Evolutionary conservation across 2,888 invertebrate genomes (phyloP).

Genomic region (Gasteruption jaculator): DNA sequence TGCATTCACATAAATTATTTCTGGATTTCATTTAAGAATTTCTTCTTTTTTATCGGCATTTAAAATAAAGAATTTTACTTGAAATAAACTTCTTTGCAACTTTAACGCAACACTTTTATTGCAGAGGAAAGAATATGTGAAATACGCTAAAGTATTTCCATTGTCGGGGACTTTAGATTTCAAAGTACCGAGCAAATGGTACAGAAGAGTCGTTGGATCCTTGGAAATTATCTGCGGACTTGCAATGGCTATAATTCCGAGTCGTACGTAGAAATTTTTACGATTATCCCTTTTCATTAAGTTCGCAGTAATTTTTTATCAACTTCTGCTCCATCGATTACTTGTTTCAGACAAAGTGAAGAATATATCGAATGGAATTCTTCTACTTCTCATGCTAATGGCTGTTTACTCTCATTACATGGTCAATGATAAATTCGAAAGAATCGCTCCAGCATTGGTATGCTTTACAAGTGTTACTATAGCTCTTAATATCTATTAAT

Average conservation of each 20-base stretch:
- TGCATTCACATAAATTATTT: too few relatives aligned
- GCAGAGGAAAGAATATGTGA: constrained; percentile 91
- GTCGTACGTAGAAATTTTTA: constrained; percentile 61
- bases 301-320: not conserved
- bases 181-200: constrained; percentile 90
- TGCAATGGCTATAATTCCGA: constrained; percentile 77
- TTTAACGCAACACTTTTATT: constrained; percentile 43
- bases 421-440: constrained; percentile 88
- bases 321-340: not conserved
- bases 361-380: constrained; percentile 80
- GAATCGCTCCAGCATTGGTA: constrained; percentile 84
- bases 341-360: constrained; percentile 78
- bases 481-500: too few relatives aligned
- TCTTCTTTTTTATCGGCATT: too few relatives aligned
- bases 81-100: constrained; percentile 9
- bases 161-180: constrained; percentile 74
- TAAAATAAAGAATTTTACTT: not conserved
- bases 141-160: constrained; percentile 93
- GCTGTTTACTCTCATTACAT: constrained; percentile 91
- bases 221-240: constrained; percentile 81
- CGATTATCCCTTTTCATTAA: constrained; percentile 1
- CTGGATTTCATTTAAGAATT: too few relatives aligned
- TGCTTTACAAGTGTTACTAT: too few relatives aligned
- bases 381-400: constrained; percentile 79
- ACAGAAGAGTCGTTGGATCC: constrained; percentile 76